Percentiles rank a stretch among this genome's conserved stretches.
phyloP scores from a whole-genome alignment of 2,888 invertebrate genomes.

The Conistra vaccinii region DNA sequence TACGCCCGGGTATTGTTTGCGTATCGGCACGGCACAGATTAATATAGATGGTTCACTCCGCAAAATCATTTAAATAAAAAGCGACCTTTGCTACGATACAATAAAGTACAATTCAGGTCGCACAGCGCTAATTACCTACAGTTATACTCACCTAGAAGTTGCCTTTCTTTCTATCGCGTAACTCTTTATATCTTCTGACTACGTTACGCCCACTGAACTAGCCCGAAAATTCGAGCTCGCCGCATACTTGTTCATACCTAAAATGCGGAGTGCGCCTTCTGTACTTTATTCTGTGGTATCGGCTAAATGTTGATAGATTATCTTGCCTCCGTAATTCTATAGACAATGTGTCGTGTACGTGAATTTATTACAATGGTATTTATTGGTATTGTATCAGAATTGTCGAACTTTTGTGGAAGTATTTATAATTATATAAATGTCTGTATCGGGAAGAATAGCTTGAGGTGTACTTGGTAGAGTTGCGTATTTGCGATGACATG shows the following conservation, averaged over 20 bases:
- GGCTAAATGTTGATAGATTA: constrained; percentile 33
- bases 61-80: too few relatives aligned
- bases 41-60: too few relatives aligned
- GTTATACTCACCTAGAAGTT: too few relatives aligned
- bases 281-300: neutral
- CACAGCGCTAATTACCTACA: too few relatives aligned
- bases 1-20: neutral
- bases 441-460: constrained; percentile 47
- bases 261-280: too few relatives aligned
- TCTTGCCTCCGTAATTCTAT: constrained; percentile 52
- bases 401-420: constrained; percentile 28
- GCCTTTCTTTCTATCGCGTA: too few relatives aligned
- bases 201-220: too few relatives aligned
- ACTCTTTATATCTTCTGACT: too few relatives aligned
- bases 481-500: constrained; percentile 8
- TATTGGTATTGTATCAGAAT: constrained; percentile 29
- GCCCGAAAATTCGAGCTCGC: too few relatives aligned
- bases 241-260: too few relatives aligned
- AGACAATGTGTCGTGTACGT: constrained; percentile 50
- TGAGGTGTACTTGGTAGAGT: constrained; percentile 34
- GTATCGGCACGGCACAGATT: constrained; percentile 13
- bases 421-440: constrained; percentile 53
- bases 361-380: constrained; percentile 36
- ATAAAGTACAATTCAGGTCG: too few relatives aligned
- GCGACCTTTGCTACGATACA: too few relatives aligned